A percentile compares a stretch with the other conserved stretches of the same genome.
phyloP scores from a whole-genome alignment of 2,113 vertebrate genomes.

The Anarhynchus alexandrinus region DNA sequence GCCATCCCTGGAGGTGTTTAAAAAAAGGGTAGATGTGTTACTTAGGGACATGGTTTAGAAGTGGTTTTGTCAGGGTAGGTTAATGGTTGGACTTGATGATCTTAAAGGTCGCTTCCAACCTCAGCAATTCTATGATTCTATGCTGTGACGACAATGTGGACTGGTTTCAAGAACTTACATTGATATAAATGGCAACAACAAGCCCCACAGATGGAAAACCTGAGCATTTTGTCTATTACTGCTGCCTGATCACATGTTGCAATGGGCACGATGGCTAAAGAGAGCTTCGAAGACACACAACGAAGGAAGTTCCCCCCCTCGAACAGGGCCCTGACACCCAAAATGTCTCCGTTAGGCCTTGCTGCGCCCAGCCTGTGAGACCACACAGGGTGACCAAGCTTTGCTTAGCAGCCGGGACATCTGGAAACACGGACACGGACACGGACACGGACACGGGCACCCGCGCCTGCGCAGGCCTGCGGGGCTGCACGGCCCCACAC shows the following conservation, averaged over 20 bases:
- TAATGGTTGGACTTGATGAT: no score
- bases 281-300: rapidly evolving
- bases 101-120: no score
- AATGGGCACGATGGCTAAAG: rapidly evolving
- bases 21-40: no score
- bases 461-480: rapidly evolving
- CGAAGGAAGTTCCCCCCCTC: neutral
- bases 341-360: rapidly evolving
- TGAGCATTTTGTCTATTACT: neutral
- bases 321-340: rapidly evolving
- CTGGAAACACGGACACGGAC: rapidly evolving
- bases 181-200: neutral
- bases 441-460: rapidly evolving
- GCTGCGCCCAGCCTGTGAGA: rapidly evolving
- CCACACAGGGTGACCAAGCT: rapidly evolving
- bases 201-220: neutral
- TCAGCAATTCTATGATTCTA: no score
- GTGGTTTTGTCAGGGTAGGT: no score
- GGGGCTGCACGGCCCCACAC: rapidly evolving
- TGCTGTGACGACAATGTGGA: rapidly evolving
- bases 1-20: no score
- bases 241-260: rapidly evolving
- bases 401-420: rapidly evolving
- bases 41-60: no score
- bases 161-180: neutral